phyloP scores from a whole-genome alignment of 2,888 invertebrate genomes.

The Pocota personata region DNA sequence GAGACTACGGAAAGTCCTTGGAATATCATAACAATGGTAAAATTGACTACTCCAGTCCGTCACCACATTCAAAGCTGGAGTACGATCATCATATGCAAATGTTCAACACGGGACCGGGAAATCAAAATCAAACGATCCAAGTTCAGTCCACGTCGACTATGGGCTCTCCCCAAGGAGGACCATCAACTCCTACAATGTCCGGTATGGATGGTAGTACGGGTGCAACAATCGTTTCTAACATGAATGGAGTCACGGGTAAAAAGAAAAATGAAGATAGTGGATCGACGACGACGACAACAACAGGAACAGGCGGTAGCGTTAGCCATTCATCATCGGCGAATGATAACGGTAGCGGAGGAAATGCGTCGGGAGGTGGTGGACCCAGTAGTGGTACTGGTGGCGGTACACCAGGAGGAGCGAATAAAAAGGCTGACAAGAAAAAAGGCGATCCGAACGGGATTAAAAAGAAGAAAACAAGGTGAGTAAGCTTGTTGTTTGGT shows the following conservation, averaged over 20 bases:
- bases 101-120: conserved; percentile 78
- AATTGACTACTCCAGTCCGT: conserved; percentile 77
- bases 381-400: conserved; percentile 36
- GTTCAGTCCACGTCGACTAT: conserved; percentile 65
- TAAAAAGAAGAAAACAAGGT: conserved; percentile 97
- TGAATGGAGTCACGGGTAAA: conserved; percentile 69
- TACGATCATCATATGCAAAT: conserved; percentile 80
- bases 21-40: conserved; percentile 79
- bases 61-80: conserved; percentile 78
- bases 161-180: conserved; percentile 56
- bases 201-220: conserved; percentile 65
- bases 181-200: conserved; percentile 72
- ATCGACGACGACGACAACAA: conserved; percentile 57
- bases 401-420: conserved; percentile 80
- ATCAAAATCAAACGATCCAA: conserved; percentile 71
- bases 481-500: conserved; percentile 75
- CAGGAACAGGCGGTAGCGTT: conserved; percentile 54
- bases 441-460: conserved; percentile 93
- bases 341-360: conserved; percentile 54
- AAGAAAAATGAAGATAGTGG: conserved; percentile 67
- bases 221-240: conserved; percentile 67
- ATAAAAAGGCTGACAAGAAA: conserved; percentile 90
- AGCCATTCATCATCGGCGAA: conserved; percentile 69
- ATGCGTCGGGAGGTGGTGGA: conserved; percentile 44
- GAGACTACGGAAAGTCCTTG: conserved; percentile 63